phyloP scores from a whole-genome alignment of 2,113 vertebrate genomes.

The Bubalus kerabau region DNA sequence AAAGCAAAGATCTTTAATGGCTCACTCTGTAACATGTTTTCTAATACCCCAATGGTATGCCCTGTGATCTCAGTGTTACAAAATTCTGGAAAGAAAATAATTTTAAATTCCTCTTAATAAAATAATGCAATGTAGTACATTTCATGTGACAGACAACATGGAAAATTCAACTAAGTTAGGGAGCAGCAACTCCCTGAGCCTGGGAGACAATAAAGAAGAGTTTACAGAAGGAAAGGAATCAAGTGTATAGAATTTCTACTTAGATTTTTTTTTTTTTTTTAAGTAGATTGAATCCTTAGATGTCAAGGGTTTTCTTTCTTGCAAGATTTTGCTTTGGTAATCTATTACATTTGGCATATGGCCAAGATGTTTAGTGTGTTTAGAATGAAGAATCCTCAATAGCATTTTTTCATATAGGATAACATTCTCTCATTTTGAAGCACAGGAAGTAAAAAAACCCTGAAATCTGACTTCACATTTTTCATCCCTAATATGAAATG shows the following conservation, averaged over 20 bases:
- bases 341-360: conserved; percentile 20
- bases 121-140: background rate
- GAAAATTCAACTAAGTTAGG: conserved; percentile 23
- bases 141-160: background rate
- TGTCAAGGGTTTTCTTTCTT: conserved; percentile 18
- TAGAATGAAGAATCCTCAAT: conserved; percentile 32
- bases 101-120: conserved; percentile 14
- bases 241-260: background rate
- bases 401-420: conserved; percentile 30
- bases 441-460: conserved; percentile 30
- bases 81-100: conserved; percentile 32
- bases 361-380: conserved; percentile 40
- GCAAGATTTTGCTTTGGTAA: conserved; percentile 44
- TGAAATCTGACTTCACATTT: conserved; percentile 51
- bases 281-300: background rate
- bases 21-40: background rate
- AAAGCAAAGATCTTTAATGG: background rate
- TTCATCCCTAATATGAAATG: conserved; percentile 57
- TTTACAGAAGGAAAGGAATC: background rate
- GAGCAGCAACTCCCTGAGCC: background rate
- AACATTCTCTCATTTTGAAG: conserved; percentile 39
- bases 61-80: conserved; percentile 22
- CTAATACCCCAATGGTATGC: background rate
- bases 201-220: background rate
- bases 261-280: background rate